A percentile compares a stretch with the other conserved stretches of the same genome.
Conservation (phyloP, 2,113 vertebrate genomes). For the Uropsilus gracilis region DNA sequence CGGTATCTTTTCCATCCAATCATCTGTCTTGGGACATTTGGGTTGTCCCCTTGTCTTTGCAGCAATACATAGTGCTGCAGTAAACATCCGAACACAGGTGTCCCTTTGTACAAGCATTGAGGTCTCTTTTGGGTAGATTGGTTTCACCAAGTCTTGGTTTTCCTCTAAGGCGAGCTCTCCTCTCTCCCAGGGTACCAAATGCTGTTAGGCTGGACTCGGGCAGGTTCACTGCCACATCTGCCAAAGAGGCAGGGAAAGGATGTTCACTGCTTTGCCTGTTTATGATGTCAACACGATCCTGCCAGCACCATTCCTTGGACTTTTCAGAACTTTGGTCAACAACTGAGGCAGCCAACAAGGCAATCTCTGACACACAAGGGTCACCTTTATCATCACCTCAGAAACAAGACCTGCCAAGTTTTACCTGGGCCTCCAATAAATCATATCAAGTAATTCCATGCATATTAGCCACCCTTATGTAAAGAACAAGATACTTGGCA, state of each 20-base stretch:
- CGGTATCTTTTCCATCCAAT: no score
- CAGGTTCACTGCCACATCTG: constrained; percentile 47
- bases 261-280: background rate
- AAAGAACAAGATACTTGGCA: background rate
- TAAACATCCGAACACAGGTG: no score
- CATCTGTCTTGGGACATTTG: no score
- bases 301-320: background rate
- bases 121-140: no score
- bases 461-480: background rate
- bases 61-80: no score
- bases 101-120: no score
- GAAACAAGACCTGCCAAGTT: constrained; percentile 7
- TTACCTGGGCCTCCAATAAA: background rate
- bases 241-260: background rate
- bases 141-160: constrained; percentile 57
- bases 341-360: background rate
- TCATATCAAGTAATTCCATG: background rate
- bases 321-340: constrained; percentile 24
- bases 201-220: background rate
- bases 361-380: background rate
- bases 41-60: no score
- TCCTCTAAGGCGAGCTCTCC: constrained; percentile 42
- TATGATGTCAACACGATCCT: constrained; percentile 53
- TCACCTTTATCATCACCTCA: background rate
- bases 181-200: constrained; percentile 29